Evolutionary conservation across 1,140 invertebrate species (phyloP), one percentile per base, ranked within the genome.

Genomic region (Drosophila dunni): DNA sequence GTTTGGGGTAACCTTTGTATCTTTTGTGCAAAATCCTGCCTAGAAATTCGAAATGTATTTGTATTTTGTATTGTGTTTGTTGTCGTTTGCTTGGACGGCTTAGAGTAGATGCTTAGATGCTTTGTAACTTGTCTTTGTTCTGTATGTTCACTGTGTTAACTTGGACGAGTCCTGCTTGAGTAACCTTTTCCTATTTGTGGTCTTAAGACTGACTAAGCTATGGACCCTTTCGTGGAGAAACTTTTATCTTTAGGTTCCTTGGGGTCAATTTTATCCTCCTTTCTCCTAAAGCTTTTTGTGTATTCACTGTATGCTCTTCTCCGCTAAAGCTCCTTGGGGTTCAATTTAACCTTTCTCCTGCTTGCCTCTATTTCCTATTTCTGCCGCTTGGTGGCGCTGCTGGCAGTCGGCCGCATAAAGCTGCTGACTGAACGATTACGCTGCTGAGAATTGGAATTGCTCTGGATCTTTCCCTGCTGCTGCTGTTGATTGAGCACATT

Each of bases 401-500:
- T 81, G 40, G 92, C 83, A 1, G 94, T 94, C 9, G 94, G 94
- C 66, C 94, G 92, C 94, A 94, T 94, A 78, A 94, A 94, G 50
- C 93, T 93, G 68, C 94, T 94, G 13, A 89, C 69, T 46, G 79
- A 48, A 76, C 93, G 74, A 80, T 91, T 76, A n/a, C 81, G 42
- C 61, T 64, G 70, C 58, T 81, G 82, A 3, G 65, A 17, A 56
- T 74, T 73, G 2, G 36, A 10, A 40, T 53, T 79, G 34, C 68
- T 85, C 36, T 66, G 24, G 1, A 4, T 29, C 24, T 29, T 29
- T 29, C 24, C 24, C 24, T 29, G 24, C 24, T 78, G 57, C 46
- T 56, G 42, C 66, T 85, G 82, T 46, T 91, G 78, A 57, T 72
- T 79, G 15, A 92, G 74, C 24, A 73, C 76, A 36, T 91, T 91